These are phyloP conservation scores for Microctonus aethiopoides DNA, from an alignment of 2,888 invertebrate genomes.

Conservation along the genomic window DNA sequence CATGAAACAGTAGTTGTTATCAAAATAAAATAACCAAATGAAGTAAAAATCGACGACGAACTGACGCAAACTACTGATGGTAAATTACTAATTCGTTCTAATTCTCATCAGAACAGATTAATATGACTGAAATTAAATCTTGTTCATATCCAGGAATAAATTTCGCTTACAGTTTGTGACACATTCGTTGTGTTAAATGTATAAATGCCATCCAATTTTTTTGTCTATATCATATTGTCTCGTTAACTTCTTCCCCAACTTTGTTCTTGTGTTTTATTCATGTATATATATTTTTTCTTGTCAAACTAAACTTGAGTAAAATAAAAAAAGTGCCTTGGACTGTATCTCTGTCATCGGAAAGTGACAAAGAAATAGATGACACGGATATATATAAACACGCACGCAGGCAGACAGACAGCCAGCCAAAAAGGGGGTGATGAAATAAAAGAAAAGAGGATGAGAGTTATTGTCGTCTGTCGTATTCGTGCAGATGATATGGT, in stretches of 20 bases:
- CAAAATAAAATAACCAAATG: too few relatives aligned
- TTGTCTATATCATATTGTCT: background rate
- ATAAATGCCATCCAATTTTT: background rate
- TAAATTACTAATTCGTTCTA: background rate
- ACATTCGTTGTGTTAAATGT: background rate
- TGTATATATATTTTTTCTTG: background rate
- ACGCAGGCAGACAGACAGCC: background rate
- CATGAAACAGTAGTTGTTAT: too few relatives aligned
- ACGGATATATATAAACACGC: background rate
- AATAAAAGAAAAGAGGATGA: slow-evolving; percentile 2
- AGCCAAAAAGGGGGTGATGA: slow-evolving; percentile 10
- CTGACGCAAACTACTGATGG: background rate
- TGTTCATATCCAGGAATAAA: too few relatives aligned
- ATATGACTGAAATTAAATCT: too few relatives aligned
- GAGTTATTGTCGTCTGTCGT: slow-evolving; percentile 7
- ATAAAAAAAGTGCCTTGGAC: background rate
- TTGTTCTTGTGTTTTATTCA: background rate
- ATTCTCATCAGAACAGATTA: background rate
- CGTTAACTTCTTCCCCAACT: background rate
- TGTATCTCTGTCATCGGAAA: background rate
- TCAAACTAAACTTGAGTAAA: background rate
- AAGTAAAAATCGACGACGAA: background rate
- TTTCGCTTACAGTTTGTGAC: background rate
- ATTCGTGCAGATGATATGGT: slow-evolving; percentile 14
- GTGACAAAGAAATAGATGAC: slow-evolving; percentile 8